Evolutionary conservation across 2,888 invertebrate genomes (phyloP).

Genomic region (Nomada flava): DNA sequence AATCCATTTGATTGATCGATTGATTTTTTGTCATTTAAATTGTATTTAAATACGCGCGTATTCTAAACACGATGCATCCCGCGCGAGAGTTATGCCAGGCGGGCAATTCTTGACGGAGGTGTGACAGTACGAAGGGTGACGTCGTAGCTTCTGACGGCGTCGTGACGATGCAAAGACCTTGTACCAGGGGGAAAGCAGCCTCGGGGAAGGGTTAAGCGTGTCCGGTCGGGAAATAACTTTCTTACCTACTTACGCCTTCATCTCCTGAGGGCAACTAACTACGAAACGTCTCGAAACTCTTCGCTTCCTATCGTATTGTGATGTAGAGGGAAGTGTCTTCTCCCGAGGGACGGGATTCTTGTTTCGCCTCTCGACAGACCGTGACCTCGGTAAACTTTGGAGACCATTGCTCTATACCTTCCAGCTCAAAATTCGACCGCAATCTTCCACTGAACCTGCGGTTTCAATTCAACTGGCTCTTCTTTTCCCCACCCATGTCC

Average conservation of each 20-base stretch:
- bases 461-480: neutral
- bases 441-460: neutral
- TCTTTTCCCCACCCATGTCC: neutral
- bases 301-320: conserved; percentile 74
- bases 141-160: conserved; percentile 33
- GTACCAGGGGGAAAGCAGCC: conserved; percentile 46
- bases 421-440: conserved; percentile 19
- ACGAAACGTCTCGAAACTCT: conserved; percentile 75
- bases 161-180: conserved; percentile 48
- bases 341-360: conserved; percentile 48
- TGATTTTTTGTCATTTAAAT: neutral
- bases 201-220: conserved; percentile 81
- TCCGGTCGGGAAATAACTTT: conserved; percentile 85
- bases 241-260: conserved; percentile 84
- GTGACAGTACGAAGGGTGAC: conserved; percentile 59
- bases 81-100: neutral
- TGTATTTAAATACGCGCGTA: neutral
- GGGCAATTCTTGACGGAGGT: conserved; percentile 57
- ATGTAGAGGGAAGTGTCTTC: conserved; percentile 52
- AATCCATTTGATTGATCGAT: neutral
- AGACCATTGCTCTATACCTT: neutral
- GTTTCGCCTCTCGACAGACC: conserved; percentile 66
- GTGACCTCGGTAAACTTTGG: conserved; percentile 46
- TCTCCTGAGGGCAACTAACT: conserved; percentile 82
- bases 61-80: conserved; percentile 13